phyloP scores from a whole-genome alignment of 2,113 vertebrate species.

The Alligator mississippiensis region DNA sequence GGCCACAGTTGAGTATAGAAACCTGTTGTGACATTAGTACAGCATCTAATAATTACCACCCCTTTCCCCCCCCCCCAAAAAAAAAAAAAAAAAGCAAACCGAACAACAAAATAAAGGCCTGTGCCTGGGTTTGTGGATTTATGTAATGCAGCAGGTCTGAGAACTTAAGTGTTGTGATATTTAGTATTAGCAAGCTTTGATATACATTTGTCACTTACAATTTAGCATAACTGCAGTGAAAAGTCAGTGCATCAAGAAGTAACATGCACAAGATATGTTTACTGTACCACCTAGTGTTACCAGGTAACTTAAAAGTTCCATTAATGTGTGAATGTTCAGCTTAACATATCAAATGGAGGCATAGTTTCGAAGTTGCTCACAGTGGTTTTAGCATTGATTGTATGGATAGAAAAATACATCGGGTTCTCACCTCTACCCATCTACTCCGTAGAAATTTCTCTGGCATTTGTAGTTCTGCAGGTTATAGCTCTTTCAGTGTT shows the following conservation, averaged over 20 bases:
- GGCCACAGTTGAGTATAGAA: neutral
- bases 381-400: neutral
- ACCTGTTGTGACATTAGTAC: neutral
- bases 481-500: accelerated
- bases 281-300: accelerated
- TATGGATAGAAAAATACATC: neutral
- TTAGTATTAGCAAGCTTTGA: neutral
- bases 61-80: too few species aligned
- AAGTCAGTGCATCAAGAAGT: neutral
- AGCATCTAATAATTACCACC: neutral
- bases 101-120: too few species aligned
- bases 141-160: too few species aligned
- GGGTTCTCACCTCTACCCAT: neutral
- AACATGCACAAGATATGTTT: neutral
- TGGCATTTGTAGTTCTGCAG: neutral
- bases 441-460: neutral
- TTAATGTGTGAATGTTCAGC: accelerated
- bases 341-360: neutral
- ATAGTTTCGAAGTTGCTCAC: neutral
- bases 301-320: neutral
- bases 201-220: neutral
- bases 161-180: neutral
- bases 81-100: neutral
- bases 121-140: too few species aligned
- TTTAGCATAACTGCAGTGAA: neutral